Evolutionary conservation across 2,113 vertebrate genomes (phyloP).

Genomic region (Buteo buteo): DNA sequence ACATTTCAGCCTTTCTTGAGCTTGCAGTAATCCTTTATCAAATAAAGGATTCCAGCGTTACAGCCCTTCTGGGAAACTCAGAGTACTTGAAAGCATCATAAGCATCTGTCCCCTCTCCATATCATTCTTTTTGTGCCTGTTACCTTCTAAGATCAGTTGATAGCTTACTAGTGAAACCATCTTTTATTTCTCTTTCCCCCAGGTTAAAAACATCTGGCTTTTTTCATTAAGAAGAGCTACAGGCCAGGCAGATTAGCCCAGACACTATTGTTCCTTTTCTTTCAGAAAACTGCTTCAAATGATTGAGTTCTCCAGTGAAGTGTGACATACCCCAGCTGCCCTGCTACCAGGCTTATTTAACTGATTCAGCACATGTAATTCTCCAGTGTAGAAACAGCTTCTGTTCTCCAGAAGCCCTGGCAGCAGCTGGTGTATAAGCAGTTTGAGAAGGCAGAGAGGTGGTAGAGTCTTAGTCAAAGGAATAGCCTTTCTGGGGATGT

Average conservation of each 20-base stretch:
- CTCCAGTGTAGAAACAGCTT: neutral
- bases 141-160: neutral
- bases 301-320: neutral
- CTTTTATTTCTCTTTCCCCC: neutral
- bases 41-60: neutral
- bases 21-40: neutral
- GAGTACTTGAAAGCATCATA: neutral
- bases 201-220: neutral
- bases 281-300: neutral
- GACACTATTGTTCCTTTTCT: neutral
- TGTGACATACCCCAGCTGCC: neutral
- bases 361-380: neutral
- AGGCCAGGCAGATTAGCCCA: neutral
- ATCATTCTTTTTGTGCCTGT: neutral
- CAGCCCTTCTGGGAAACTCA: neutral
- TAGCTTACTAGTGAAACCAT: neutral
- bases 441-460: neutral
- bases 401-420: neutral
- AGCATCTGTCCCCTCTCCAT: neutral
- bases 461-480: neutral
- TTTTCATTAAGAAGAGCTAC: neutral
- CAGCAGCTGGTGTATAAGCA: neutral
- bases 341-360: neutral
- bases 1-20: neutral
- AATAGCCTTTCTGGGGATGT: neutral